Base-by-base conservation (phyloP, 2,797 vertebrate species). In the Poecilia picta region DNA sequence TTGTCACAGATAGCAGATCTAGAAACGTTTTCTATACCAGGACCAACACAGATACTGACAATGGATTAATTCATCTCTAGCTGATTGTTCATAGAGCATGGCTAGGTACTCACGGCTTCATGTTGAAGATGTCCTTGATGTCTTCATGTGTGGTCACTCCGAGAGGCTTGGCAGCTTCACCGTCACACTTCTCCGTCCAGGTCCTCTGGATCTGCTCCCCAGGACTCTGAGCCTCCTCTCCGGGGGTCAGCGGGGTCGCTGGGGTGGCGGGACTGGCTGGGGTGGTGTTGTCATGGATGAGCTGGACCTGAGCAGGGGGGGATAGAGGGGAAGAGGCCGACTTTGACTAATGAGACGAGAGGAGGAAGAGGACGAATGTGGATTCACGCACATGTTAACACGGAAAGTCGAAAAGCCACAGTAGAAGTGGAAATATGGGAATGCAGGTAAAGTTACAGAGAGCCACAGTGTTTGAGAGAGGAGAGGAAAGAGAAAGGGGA, bases 81-180 rank as follows among this genome's bases (percentile, higher is more conserved):
- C 70, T 71, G 72, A 78, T 28, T 62, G 80, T 77, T 85, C 78
- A 83, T n/a, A 16, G 62, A 79, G 84, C 81, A 75, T 82, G 33
- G 75, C 49, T 74, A 64, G 74, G 47, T 41, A 96, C 97, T 62
- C 96, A 99, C 98, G 98, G 98, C 95, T 99, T 99, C 98, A 99
- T 99, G 95, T 95, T 99, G 96, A 99, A 99, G 93, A 99, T 97
- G 91, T 99, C 98, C 93, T 98, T 99, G 94, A 99, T 97, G 94
- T 96, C 97, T 85, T 97, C 97, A 0, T 97, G 96, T 83, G 97
- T 98, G 91, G 97, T 94, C 0, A 96, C 97, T 70, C 96, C 97
- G 20, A 96, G 95, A 73, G 96, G 97, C 91, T 98, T 98, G 87
- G 95, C 96, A 76, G 97, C 96, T 90, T 99, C 97, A 0, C 97